Base-by-base conservation (phyloP, 2,888 invertebrate genomes). In the Pinctada fucata region DNA sequence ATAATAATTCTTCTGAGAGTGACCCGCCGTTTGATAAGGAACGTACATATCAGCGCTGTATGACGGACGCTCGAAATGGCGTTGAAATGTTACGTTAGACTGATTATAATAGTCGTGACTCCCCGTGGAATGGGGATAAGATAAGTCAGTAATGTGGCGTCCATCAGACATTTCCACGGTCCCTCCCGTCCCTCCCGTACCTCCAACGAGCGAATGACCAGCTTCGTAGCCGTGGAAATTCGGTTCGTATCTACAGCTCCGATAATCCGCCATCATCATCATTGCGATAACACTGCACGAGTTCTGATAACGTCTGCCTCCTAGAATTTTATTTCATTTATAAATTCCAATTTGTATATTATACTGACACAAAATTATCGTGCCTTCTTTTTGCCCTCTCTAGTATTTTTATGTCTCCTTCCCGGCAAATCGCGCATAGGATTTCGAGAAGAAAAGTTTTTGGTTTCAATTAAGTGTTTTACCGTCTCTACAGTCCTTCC, bases 191-290 rank as follows among this genome's bases (percentile, higher is more conserved):
- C 58, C 58, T 58, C 58, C 58, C 58, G 58, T 13, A 31, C 77
- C 72, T 50, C 76, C 79, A 10, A 82, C 84, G 48, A 76, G 78
- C n/a, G 79, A 81, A 58, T 83, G 80, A 13, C 80, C 81, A 10
- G 83, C 76, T 76, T 83, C 82, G 48, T 84, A 84, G 50, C 73
- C 76, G 64, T 67, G 81, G 73, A 67, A 82, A 79, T 65, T 78
- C 58, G 80, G 65, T 71, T 91, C 91, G 83, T 89, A 91, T 77
- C 91, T 84, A 75, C 91, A 91, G 80, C 91, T 91, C 58, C 91
- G 85, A 78, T 90, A 88, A 79, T 91, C 91, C n/a, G 90, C 87
- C 87, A 89, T 90, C 90, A 91, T 91, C 80, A 80, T 80, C 80
- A 80, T 80, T 16, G 52, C 63, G 66, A 74, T 52, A 74, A 66